Base-by-base conservation (phyloP, 2,888 invertebrate species). In the Patella depressa region DNA sequence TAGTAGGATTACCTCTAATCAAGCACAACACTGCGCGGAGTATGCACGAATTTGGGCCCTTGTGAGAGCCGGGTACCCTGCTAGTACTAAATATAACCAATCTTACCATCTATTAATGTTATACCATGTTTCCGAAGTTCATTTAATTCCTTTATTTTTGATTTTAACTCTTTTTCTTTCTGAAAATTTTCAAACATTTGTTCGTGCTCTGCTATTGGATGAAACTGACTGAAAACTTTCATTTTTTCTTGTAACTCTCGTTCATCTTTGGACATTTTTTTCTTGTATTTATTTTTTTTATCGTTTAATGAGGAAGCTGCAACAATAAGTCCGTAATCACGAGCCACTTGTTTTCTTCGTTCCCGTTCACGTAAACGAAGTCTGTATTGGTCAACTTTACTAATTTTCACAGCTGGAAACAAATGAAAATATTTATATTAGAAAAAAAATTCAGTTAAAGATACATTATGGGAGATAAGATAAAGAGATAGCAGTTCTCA, bases 271-370 rank as follows among this genome's bases (percentile, higher is more conserved):
- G 94, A 95, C 91, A 94, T 94, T 91, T 93, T 94, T 92, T 90
- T 93, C 92, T 89, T 94, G 54, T 87, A 85, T 88, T 94, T 93
- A 89, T 94, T 93, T 24, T 73, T 73, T 92, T 94, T 92, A 91
- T 93, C 91, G 89, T 93, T 94, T 86, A 94, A 94, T 45, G 87
- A 86, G 91, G 96, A 97, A 91, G 97, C 97, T 83, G 96, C 94
- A 0, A 96, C 94, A 3, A 97, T 96, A 24, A 98, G 93, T 87
- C 97, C 97, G 92, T 95, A 98, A 91, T 98, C 97, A 74, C 97
- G 93, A 19, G 96, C 96, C 76, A 98, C 94, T 76, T 96, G 93
- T 94, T 98, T 98, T 91, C 97, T 94, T 84, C 97, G 93, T 71
- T 96, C 96, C 81, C 98, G 93, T 91, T 98, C 98, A 75, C 87